Base-by-base conservation (phyloP, 2,888 invertebrate species). In the Caenorhabditis doughertyi region DNA sequence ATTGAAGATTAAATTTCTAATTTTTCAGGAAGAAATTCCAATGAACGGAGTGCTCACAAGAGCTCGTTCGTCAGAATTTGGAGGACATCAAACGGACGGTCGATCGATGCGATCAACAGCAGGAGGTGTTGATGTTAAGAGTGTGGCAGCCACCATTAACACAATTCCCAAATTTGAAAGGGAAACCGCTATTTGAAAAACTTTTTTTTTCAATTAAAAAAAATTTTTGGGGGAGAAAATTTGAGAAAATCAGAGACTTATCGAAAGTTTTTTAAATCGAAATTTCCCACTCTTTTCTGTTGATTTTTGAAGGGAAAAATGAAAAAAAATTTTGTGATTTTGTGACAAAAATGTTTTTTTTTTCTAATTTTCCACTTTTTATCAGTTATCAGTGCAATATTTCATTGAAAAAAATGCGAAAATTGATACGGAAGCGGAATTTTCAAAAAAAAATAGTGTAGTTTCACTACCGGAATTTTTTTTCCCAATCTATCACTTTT, bases 141-240 rank as follows among this genome's bases (percentile, higher is more conserved):
- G 82, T 47, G 35, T 70, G n/a, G 85, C 83, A 1, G 86, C 87
- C 18, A 87, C 87, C 16, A 73, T 84, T 56, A 86, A 85, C 56
- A 87, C 83, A 55, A 79, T 89, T 1, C 85, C 88, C 1, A 72
- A 73, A 23, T 87, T 87, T 64, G 91, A 91, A 47, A 70, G 90
- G n/a, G 91, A 91, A 86, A 91, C 91, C 16, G 89, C 91, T n/a
- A 91, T 91, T 74, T 91, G 79, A 80, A 18, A 27, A 32, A 25
- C 1, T 51, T 60, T 47, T 56, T 51, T 53, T 51, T 47, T 21
- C 7, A 51, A 29, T 62, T n/a, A n/a, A n/a, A n/a, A 16, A 39
- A 39, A 9, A 2, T 39, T 39, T 39, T 32, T 9, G 5, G 9
- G 32, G 32, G 9, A 16, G 39, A 39, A 16, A 13, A 8, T 39